Evolutionary conservation across 2,113 vertebrate genomes (phyloP), one percentile per base, ranked within the genome.

Genomic region (Rafetus swinhoei): DNA sequence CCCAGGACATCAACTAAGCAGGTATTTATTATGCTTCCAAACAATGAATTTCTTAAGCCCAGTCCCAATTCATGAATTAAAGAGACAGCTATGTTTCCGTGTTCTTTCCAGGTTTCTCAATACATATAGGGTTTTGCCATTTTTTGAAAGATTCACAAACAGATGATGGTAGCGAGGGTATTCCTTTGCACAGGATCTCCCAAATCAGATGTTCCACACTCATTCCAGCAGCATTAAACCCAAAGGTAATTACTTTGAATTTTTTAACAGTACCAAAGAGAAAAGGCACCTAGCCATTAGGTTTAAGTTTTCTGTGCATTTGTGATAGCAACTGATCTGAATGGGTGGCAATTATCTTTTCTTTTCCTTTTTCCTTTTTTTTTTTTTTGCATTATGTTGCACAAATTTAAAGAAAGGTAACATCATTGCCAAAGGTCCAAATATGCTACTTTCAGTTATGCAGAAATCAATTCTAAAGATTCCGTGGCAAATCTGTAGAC

Each of bases 391-490:
- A 91, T 91, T 93, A 90, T 39, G 59, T 92, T 90, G 85, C 60
- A 27, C 0, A 60, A 84, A 95, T 65, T 79, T 94, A 96, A 95
- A 95, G 82, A 97, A 93, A 69, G 81, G 25, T 1, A 54, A 82
- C 56, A 92, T 56, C 88, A 83, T 92, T 97, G 91, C 92, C 95
- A 97, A 90, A 94, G 94, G 95, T 97, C 93, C 90, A 79, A 82
- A 22, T 95, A 97, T 94, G 93, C 81, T 96, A 95, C 93, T 93
- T 87, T 27, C 92, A 79, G 39, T 79, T 35, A 45, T 81, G 90
- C 90, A 82, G 93, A 87, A 1, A 22, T 24, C 59, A 82, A 90
- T 39, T 93, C 84, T 90, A 90, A 53, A 94, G 93, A 91, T 72
- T 57, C 87, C 84, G 84, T 29, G 88, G 81, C 79, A 93, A 92